Evolutionary conservation across 2,888 invertebrate species (phyloP).

Genomic region (Protodeltote pygarga): DNA sequence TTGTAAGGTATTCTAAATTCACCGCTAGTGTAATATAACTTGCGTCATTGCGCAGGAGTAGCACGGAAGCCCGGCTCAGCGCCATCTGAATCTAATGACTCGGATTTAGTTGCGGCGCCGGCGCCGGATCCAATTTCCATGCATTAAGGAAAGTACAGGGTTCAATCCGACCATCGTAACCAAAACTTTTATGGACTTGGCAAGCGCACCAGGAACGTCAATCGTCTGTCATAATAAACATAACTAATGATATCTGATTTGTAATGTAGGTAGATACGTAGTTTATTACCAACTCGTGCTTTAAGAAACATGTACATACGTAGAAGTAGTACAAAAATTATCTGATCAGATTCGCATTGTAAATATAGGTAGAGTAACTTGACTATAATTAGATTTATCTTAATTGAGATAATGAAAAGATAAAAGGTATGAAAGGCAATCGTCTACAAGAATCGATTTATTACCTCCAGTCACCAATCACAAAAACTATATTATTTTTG

Average conservation of each 20-base stretch:
- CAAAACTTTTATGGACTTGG: conserved; percentile 39
- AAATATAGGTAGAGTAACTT: no score
- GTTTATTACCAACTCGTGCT: conserved; percentile 24
- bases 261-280: conserved; percentile 22
- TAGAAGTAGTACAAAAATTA: no score
- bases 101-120: conserved; percentile 20
- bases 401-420: no score
- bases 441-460: no score
- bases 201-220: conserved; percentile 31
- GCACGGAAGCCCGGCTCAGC: conserved; percentile 11
- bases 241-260: conserved; percentile 38
- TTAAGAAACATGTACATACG: conserved; percentile 2
- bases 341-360: no score
- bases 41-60: conserved; percentile 19
- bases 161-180: not conserved
- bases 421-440: no score
- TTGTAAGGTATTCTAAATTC: not conserved
- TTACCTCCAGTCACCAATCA: no score
- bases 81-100: conserved; percentile 6
- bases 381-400: no score
- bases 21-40: not conserved
- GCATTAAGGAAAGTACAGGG: conserved; percentile 10
- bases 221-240: conserved; percentile 9
- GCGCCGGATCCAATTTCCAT: conserved; percentile 15
- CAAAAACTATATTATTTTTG: no score